Base-by-base conservation (phyloP, 2,888 invertebrate genomes). In the Eupithecia inturbata region DNA sequence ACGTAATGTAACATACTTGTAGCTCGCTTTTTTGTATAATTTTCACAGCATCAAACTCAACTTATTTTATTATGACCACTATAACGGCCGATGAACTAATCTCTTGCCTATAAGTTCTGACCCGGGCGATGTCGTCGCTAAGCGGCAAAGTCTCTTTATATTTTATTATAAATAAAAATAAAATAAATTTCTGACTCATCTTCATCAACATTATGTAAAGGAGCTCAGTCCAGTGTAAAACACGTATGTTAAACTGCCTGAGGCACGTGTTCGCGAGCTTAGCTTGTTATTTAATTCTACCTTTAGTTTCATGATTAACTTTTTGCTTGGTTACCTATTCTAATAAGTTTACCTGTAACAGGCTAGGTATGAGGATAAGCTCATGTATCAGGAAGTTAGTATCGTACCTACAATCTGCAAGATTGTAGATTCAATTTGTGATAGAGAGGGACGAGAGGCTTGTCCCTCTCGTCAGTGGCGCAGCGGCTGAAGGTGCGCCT, bases 211-310 rank as follows among this genome's bases (percentile, higher is more conserved):
- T 64, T 64, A 39, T 64, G 39, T 64, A 36, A 39, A 39, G 63
- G 33, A 63, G 68, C 68, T 68, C 39, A 57, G 31, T 31, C 69
- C n/a, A 7, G 53, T 69, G 68, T 60, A 68, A 68, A 68, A 68
- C 60, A 68, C 36, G 60, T 68, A 60, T 68, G 57, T 57, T 60
- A 31, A 31, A 62, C 41, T 14, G 69, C 62, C 62, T 4, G 22
- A 12, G 62, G 62, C 45, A 22, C 57, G 57, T 57, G 41, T 68
- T 60, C 39, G 60, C 22, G 45, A 33, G 45, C 28, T 6, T 22
- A 33, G 31, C n/a, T 14, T 31, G n/a, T 63, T 28, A 41, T 28
- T 45, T 45, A n/a, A 69, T 70, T 53, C 70, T 49, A n/a, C n/a
- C n/a, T n/a, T n/a, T n/a, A 33, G 64, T 49, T 64, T 53, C 45